phyloP scores from a whole-genome alignment of 1,140 invertebrate genomes.

The Venustaconcha ellipsiformis region DNA sequence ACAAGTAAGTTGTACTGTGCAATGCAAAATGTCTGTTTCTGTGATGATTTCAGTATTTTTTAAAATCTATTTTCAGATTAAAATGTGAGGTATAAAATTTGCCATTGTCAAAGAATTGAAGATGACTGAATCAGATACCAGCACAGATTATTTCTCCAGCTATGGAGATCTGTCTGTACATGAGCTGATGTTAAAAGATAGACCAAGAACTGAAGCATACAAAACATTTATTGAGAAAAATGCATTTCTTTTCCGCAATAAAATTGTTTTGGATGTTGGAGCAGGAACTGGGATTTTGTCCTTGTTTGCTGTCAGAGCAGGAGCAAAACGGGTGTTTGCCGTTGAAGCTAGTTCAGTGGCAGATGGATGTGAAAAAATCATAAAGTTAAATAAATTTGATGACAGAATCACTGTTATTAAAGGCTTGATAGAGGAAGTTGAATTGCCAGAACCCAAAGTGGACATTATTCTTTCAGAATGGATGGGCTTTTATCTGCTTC shows the following conservation, averaged over 20 bases:
- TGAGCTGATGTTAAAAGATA: constrained; percentile 61
- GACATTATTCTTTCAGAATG: constrained; percentile 69
- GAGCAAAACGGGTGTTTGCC: constrained; percentile 67
- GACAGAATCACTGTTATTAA: constrained; percentile 64
- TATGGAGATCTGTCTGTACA: constrained; percentile 56
- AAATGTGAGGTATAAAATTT: too few species aligned
- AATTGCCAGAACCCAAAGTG: constrained; percentile 53
- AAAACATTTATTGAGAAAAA: constrained; percentile 57
- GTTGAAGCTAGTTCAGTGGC: constrained; percentile 60
- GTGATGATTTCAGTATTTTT: too few species aligned
- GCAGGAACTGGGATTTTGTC: constrained; percentile 66
- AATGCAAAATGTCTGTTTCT: too few species aligned
- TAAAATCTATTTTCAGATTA: too few species aligned
- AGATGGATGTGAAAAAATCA: constrained; percentile 47
- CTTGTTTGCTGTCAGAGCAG: constrained; percentile 75
- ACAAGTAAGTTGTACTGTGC: too few species aligned
- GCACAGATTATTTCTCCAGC: constrained; percentile 50
- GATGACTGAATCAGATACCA: not conserved
- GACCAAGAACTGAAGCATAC: constrained; percentile 54
- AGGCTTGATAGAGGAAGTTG: constrained; percentile 58
- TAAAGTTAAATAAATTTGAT: constrained; percentile 59
- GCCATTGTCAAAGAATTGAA: too few species aligned
- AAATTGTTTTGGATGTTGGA: constrained; percentile 62
- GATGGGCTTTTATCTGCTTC: constrained; percentile 70
- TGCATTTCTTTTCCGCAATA: constrained; percentile 45